Conservation (phyloP, 2,888 invertebrate species). For the Cinara cedri region DNA sequence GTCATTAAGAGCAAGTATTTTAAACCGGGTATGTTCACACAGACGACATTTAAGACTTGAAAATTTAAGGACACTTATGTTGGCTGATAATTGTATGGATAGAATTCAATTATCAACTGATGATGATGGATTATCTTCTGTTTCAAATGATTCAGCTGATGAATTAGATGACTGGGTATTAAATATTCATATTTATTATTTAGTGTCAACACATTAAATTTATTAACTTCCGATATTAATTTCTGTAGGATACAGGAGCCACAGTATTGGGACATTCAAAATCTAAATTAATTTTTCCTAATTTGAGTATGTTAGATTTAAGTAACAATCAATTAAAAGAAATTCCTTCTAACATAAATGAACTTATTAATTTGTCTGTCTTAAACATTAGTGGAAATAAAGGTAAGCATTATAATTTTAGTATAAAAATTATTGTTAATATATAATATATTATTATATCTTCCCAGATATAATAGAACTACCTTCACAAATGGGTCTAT, state of each 20-base stretch:
- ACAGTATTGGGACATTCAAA: constrained; percentile 39
- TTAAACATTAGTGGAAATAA: constrained; percentile 87
- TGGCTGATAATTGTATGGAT: constrained; percentile 84
- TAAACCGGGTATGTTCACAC: constrained; percentile 83
- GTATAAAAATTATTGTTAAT: neutral
- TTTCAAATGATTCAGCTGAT: constrained; percentile 62
- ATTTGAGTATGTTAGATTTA: constrained; percentile 92
- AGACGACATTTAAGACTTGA: constrained; percentile 83
- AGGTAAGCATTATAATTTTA: constrained; percentile 64
- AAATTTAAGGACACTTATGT: constrained; percentile 78
- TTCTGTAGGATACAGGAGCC: constrained; percentile 35
- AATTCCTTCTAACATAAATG: constrained; percentile 83
- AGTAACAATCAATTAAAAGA: constrained; percentile 82
- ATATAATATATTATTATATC: neutral
- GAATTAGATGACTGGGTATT: constrained; percentile 65
- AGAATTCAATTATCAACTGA: constrained; percentile 82
- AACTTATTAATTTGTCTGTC: constrained; percentile 87
- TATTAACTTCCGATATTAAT: neutral
- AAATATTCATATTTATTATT: neutral
- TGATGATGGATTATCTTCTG: constrained; percentile 73
- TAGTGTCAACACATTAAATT: neutral
- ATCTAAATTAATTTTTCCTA: constrained; percentile 83
- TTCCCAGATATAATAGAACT: constrained; percentile 78
- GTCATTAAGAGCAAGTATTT: constrained; percentile 72
- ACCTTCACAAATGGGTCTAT: constrained; percentile 92